Percentiles rank a stretch among this genome's conserved stretches.
phyloP scores from a whole-genome alignment of 2,888 invertebrate species.

The Crematogaster levior region DNA sequence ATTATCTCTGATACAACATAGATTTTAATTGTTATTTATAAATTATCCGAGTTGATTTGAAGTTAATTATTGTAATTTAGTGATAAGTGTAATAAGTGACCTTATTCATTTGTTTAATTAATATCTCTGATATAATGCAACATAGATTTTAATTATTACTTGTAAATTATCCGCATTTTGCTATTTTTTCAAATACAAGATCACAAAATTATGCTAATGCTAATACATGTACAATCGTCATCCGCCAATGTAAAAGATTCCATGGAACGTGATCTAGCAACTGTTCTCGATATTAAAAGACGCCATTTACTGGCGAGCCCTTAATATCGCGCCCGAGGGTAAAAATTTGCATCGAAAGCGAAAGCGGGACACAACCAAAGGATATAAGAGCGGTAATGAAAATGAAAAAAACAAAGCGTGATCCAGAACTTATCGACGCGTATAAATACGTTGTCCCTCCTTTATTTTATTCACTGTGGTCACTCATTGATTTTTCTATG shows the following conservation, averaged over 20 bases:
- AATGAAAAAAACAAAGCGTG: conserved; percentile 29
- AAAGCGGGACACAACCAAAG: conserved; percentile 63
- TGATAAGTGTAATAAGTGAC: background rate
- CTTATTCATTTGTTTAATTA: background rate
- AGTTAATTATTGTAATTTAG: background rate
- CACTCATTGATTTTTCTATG: background rate
- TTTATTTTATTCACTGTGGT: background rate
- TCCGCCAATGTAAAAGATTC: conserved; percentile 41
- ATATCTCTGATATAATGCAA: background rate
- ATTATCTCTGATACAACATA: background rate
- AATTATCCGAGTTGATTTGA: background rate
- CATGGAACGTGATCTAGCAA: conserved; percentile 78
- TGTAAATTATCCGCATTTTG: background rate
- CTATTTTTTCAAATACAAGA: conserved; percentile 22
- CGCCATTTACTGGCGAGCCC: conserved; percentile 73
- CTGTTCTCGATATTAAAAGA: conserved; percentile 82
- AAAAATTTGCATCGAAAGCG: conserved; percentile 81
- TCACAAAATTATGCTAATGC: conserved; percentile 62
- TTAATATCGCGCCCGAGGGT: conserved; percentile 77
- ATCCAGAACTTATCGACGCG: conserved; percentile 19
- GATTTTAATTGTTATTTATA: background rate
- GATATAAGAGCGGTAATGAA: conserved; percentile 39
- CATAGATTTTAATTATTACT: background rate
- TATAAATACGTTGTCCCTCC: conserved; percentile 14
- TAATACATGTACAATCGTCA: conserved; percentile 66